Conservation (phyloP, 2,797 vertebrate genomes). For the Picus viridis region DNA sequence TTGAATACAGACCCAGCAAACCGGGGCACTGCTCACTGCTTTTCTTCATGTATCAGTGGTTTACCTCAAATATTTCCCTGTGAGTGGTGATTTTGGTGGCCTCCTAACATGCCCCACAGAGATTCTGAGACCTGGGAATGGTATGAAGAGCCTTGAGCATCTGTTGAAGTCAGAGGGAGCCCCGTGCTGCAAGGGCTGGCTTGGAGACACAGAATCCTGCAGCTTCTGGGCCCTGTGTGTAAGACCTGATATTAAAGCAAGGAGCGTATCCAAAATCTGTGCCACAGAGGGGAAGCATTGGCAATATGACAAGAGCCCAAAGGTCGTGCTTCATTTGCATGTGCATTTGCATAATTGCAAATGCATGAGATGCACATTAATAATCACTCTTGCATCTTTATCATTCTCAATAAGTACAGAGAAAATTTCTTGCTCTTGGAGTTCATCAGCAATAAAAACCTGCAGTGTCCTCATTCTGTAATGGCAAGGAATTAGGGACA, state of each 20-base stretch:
- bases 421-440: conserved; percentile 54
- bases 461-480: conserved; percentile 65
- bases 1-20: conserved; percentile 29
- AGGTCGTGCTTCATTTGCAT: conserved; percentile 58
- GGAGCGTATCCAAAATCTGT: conserved; percentile 7
- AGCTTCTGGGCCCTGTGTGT: not conserved
- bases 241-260: conserved; percentile 16
- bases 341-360: conserved; percentile 62
- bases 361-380: conserved; percentile 64
- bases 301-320: conserved; percentile 63
- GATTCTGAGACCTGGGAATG: not conserved
- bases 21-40: not conserved
- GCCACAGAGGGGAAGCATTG: conserved; percentile 52
- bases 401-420: conserved; percentile 55
- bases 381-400: conserved; percentile 61
- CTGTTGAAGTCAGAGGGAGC: not conserved
- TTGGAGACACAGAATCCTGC: not conserved
- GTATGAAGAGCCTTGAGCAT: not conserved
- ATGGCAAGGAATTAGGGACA: conserved; percentile 27
- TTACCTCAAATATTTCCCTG: not conserved
- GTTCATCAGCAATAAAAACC: conserved; percentile 64
- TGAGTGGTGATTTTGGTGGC: not conserved
- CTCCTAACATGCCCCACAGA: not conserved
- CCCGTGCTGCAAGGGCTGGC: not conserved
- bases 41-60: not conserved